Base-by-base conservation (phyloP, 2,888 invertebrate genomes). In the Nebria brevicollis region DNA sequence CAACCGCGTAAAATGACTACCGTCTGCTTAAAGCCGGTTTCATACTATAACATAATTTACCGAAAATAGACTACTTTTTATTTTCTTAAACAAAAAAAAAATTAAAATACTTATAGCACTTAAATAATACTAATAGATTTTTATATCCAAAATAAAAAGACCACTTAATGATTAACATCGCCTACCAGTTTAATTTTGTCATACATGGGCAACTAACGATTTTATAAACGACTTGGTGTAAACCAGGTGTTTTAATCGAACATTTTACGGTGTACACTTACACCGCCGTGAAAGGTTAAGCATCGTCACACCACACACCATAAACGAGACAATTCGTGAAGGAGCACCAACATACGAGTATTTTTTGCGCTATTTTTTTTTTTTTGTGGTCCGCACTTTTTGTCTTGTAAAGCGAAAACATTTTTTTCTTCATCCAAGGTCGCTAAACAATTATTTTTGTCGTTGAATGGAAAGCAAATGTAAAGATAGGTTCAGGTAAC, bases 211-310 rank as follows among this genome's bases (percentile, higher is more conserved):
- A 20, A 20, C 20, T 54, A 54, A 54, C 54, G 54, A 54, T 54
- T 54, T 54, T 54, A 54, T 54, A 54, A 54, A 54, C 54, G 54
- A 54, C 54, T 54, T 8, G 54, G 54, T 43, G 43, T 54, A 54
- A 54, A 54, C 54, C 54, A 54, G 54, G 54, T 54, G 54, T 54
- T 54, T 54, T 54, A 54, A 54, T 54, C 54, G 54, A 54, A 54
- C 54, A 54, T 54, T 54, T 54, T 54, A 54, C 54, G 54, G 54
- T 54, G 54, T 54, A 54, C 54, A 54, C 8, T 54, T 54, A 54
- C 54, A 54, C 54, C 54, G 54, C 4, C 54, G 13, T 54, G 13
- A 54, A 54, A 54, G 54, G 54, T 54, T 54, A 54, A 54, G 54
- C 54, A 54, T 54, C 8, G 54, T 54, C 54, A 54, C 54, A 5